Conservation (phyloP, 2,888 invertebrate genomes). For the Dynastes maya region DNA sequence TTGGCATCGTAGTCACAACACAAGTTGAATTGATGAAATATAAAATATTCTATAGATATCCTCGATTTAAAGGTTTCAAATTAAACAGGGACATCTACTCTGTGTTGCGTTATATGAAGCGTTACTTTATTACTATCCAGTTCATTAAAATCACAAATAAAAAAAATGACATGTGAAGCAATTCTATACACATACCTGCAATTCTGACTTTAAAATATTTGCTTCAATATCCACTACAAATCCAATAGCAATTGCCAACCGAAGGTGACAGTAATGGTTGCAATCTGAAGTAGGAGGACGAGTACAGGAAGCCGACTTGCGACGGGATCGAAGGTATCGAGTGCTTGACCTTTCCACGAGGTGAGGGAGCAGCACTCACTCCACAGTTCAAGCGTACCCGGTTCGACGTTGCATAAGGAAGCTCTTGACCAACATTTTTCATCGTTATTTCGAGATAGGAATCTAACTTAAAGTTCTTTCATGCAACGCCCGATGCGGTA, state of each 20-base stretch:
- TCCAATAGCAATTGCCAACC: neutral
- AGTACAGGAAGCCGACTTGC: neutral
- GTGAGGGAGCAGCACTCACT: neutral
- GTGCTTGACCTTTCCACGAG: neutral
- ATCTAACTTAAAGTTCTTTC: neutral
- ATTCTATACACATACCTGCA: no score
- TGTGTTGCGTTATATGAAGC: no score
- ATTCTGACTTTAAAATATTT: no score
- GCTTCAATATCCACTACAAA: neutral
- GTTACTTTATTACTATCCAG: no score
- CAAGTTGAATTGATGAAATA: no score
- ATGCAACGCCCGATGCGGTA: neutral
- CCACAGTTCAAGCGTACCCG: neutral
- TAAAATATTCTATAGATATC: no score
- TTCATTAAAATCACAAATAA: no score
- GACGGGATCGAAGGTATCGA: neutral
- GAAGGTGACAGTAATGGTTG: neutral
- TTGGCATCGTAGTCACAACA: no score
- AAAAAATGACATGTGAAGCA: no score
- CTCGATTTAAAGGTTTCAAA: no score
- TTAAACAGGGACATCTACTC: no score
- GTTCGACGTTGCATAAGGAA: neutral
- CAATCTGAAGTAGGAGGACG: neutral
- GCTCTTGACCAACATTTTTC: constrained; percentile 14
- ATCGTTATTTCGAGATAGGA: constrained; percentile 9